Conservation (phyloP, 1,140 invertebrate species). For the Spodoptera litura region DNA sequence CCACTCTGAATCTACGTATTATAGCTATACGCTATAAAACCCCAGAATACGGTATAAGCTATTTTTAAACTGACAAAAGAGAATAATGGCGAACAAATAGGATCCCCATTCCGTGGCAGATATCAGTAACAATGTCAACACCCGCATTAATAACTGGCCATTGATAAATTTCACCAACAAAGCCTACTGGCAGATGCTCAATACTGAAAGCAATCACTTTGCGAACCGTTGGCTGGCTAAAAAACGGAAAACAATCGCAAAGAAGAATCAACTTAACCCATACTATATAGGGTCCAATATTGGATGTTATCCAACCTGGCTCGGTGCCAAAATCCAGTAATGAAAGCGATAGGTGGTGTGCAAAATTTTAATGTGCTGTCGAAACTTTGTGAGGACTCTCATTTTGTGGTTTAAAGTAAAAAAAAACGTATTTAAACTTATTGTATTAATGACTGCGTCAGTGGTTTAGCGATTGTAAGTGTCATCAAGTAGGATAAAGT, state of each 20-base stretch:
- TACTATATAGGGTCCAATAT: constrained; percentile 38
- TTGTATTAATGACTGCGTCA: background rate
- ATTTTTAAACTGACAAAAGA: background rate
- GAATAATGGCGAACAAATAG: background rate
- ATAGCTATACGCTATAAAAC: too few species aligned
- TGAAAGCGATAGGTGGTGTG: constrained; percentile 49
- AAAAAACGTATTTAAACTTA: constrained; percentile 10
- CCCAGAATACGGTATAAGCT: too few species aligned
- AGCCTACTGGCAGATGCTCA: constrained; percentile 41
- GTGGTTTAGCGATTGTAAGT: background rate
- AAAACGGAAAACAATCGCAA: constrained; percentile 28
- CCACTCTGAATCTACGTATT: too few species aligned
- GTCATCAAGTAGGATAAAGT: too few species aligned
- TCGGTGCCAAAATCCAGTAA: constrained; percentile 45
- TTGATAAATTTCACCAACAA: constrained; percentile 45
- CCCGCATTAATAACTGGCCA: constrained; percentile 39
- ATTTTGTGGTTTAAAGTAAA: background rate
- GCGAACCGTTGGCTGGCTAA: constrained; percentile 29
- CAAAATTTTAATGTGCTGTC: constrained; percentile 53
- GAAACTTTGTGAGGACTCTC: constrained; percentile 40
- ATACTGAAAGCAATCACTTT: constrained; percentile 53
- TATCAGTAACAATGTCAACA: constrained; percentile 11
- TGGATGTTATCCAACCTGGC: constrained; percentile 39
- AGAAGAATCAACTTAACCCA: constrained; percentile 34
- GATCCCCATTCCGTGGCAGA: background rate